A percentile compares a stretch with the other conserved stretches of the same genome.
These are phyloP conservation scores for Carassius gibelio DNA, from an alignment of 2,113 vertebrate genomes.

Conservation along the genomic window DNA sequence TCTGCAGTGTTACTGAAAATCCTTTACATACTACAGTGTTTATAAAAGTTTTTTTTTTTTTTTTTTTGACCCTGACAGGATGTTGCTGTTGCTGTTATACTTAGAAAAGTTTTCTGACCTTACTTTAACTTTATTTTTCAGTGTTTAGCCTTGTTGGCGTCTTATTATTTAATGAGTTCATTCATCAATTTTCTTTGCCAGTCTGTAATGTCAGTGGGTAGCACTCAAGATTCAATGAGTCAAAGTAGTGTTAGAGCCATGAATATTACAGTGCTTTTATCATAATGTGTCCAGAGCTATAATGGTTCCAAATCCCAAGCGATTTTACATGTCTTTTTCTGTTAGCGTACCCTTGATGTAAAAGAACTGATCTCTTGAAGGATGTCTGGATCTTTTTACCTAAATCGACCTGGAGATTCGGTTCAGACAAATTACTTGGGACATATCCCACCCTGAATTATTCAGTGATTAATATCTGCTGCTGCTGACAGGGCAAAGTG, in stretches of 20 bases:
- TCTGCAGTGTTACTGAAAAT: not conserved
- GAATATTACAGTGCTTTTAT: not conserved
- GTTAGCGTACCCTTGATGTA: not conserved
- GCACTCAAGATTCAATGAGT: not conserved
- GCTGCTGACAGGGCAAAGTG: constrained; percentile 42
- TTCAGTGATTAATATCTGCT: constrained; percentile 54
- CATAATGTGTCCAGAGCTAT: not conserved
- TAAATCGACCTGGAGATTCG: constrained; percentile 22
- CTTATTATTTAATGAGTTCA: not conserved
- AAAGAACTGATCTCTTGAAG: not conserved
- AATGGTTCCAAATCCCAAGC: not conserved
- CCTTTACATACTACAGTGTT: not conserved
- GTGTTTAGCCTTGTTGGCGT: not conserved
- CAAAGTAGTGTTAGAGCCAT: not conserved
- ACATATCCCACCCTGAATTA: constrained; percentile 49
- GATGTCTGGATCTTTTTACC: not conserved
- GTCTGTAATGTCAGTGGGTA: not conserved
- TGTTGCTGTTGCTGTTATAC: not conserved
- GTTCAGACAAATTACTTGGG: constrained; percentile 54
- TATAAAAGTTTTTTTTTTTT: not conserved
- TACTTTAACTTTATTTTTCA: not conserved
- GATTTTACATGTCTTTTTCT: not conserved
- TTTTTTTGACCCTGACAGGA: not conserved
- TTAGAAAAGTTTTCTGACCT: not conserved
- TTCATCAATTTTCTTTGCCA: not conserved